A percentile compares a stretch with the other conserved stretches of the same genome.
phyloP scores from a whole-genome alignment of 2,113 vertebrate genomes.

The Hydrolagus affinis region DNA sequence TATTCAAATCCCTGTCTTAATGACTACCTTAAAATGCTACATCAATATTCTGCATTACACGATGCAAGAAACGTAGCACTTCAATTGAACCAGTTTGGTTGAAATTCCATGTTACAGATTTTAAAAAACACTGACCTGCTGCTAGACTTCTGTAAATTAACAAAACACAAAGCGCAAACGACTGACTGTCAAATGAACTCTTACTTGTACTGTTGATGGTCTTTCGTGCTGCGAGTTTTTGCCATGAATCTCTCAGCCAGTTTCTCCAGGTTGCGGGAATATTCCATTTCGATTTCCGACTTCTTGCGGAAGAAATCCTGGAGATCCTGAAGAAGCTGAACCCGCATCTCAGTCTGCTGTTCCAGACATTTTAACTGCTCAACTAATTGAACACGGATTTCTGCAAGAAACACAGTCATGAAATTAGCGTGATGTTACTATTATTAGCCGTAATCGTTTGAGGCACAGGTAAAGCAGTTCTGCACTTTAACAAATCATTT shows the following conservation, averaged over 20 bases:
- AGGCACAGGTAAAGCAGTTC: too few relatives aligned
- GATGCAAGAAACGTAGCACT: background rate
- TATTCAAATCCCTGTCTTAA: too few relatives aligned
- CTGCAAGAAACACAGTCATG: conserved; percentile 46
- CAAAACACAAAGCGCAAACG: background rate
- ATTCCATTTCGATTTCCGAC: conserved; percentile 93
- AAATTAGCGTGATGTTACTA: background rate
- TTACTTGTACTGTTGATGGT: conserved; percentile 98
- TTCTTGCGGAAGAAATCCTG: conserved; percentile 99
- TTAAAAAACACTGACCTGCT: background rate
- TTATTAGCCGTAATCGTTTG: too few relatives aligned
- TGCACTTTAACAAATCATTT: background rate
- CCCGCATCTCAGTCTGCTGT: conserved; percentile 93
- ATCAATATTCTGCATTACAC: background rate
- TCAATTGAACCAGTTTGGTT: background rate
- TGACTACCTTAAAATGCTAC: background rate
- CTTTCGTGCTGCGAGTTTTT: conserved; percentile 95
- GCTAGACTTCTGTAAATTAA: background rate
- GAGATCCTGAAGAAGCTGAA: conserved; percentile 93
- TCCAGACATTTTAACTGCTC: conserved; percentile 97
- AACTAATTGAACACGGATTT: conserved; percentile 88
- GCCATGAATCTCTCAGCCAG: conserved; percentile 97
- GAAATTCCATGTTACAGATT: too few relatives aligned
- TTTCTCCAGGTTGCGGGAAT: conserved; percentile 93
- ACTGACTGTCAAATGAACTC: background rate